A percentile compares a stretch with the other conserved stretches of the same genome.
phyloP scores from a whole-genome alignment of 1,140 invertebrate genomes.

The Daktulosphaira vitifoliae region DNA sequence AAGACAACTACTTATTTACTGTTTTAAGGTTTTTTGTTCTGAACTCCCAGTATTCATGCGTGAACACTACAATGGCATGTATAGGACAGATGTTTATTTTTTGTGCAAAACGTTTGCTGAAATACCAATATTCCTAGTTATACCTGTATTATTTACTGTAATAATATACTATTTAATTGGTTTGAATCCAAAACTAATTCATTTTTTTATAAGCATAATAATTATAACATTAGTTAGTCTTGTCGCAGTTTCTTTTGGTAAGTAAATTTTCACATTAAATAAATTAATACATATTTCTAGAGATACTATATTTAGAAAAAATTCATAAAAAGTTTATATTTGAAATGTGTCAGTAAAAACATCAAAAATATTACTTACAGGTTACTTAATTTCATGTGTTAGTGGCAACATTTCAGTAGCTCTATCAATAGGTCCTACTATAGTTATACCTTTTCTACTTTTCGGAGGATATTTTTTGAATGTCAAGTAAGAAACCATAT shows the following conservation, averaged over 20 bases:
- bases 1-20: too few relatives aligned
- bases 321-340: background rate
- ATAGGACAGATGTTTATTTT: conserved; percentile 87
- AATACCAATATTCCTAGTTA: conserved; percentile 66
- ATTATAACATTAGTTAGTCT: conserved; percentile 78
- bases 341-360: too few relatives aligned
- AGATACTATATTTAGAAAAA: background rate
- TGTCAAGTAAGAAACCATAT: conserved; percentile 64
- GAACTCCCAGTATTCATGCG: conserved; percentile 86
- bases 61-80: conserved; percentile 86
- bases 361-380: conserved; percentile 46
- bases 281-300: background rate
- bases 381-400: conserved; percentile 80
- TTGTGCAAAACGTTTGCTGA: conserved; percentile 84
- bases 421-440: conserved; percentile 75
- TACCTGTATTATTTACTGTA: conserved; percentile 73
- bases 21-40: conserved; percentile 76
- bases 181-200: conserved; percentile 57
- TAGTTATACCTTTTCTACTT: conserved; percentile 84
- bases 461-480: conserved; percentile 96
- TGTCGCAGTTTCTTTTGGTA: conserved; percentile 85
- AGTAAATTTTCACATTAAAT: conserved; percentile 39
- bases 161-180: conserved; percentile 85
- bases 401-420: conserved; percentile 74
- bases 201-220: conserved; percentile 65